These are phyloP conservation scores for Setophaga coronata DNA, from an alignment of 2,113 vertebrate genomes.

Conservation along the genomic window DNA sequence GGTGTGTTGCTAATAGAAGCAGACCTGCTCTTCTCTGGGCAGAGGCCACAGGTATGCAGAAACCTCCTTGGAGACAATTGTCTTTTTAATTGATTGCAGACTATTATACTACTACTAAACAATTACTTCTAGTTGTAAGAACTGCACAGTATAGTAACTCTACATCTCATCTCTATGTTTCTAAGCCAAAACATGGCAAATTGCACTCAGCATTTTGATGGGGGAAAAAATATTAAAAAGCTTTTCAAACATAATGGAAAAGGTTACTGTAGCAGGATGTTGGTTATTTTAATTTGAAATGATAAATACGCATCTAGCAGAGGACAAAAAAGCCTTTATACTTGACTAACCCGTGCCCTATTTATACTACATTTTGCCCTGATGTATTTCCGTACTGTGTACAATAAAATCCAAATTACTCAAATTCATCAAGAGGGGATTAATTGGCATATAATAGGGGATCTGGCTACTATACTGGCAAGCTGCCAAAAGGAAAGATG, in stretches of 20 bases:
- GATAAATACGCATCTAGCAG: not conserved
- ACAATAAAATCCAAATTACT: slow-evolving; percentile 55
- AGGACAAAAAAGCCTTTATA: slow-evolving; percentile 57
- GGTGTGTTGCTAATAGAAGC: not conserved
- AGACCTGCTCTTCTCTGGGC: not conserved
- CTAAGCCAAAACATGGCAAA: not conserved
- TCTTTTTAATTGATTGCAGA: not conserved
- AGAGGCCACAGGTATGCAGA: not conserved
- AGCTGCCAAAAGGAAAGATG: slow-evolving; percentile 24
- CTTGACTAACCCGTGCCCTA: slow-evolving; percentile 27
- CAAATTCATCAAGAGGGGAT: slow-evolving; percentile 60
- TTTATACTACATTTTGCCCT: slow-evolving; percentile 22
- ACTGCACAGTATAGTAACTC: not conserved
- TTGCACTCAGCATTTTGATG: not conserved
- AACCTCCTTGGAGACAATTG: not conserved
- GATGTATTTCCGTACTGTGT: slow-evolving; percentile 39
- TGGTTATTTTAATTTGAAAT: slow-evolving; percentile 44
- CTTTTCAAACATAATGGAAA: not conserved
- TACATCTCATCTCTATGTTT: not conserved
- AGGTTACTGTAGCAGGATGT: not conserved
- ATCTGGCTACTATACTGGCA: slow-evolving; percentile 47
- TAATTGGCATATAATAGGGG: slow-evolving; percentile 60
- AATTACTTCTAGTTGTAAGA: not conserved
- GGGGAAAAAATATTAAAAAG: not conserved
- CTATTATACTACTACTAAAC: not conserved